Evolutionary conservation across 2,113 vertebrate genomes (phyloP), one percentile per base, ranked within the genome.

Genomic region (Scomber scombrus): DNA sequence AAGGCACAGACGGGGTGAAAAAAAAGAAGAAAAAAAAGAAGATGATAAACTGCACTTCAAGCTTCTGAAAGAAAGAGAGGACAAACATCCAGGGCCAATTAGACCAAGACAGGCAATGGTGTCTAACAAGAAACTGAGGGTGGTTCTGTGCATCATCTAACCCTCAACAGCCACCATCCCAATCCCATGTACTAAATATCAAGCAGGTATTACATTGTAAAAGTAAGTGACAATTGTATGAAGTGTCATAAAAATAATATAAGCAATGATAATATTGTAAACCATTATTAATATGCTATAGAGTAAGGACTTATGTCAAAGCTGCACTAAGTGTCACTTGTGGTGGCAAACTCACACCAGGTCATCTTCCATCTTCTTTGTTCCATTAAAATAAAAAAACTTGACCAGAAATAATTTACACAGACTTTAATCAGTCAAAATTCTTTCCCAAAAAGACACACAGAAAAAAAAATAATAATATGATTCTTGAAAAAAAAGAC

Each of bases 81-180:
- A 90, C 70, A 81, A 83, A 79, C 34, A 86, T 60, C 75, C 55
- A 78, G 50, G 57, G 57, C 75, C 67, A 83, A 81, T 84, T 72
- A 83, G 23, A 74, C 14, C 16, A 64, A 84, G 70, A 74, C 55
- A 77, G 54, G 47, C 18, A 29, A 61, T 54, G 15, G 26, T 67
- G 63, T 81, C 16, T 18, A 50, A 12, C 61, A 45, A 51, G 29
- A 61, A 71, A 71, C 69, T 58, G 9, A 69, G 54, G 56, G 40
- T 29, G 72, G 49, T 55, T 74, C 26, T 65, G 18, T 65, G 58
- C 56, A 31, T 13, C 26, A 47, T 61, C 23, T 46, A 45, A 19
- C n/a, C n/a, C 11, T 10, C 3, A 40, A 5, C 5, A 31, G 29
- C 61, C 18, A 18, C 45, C 3, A 45, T 54, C 12, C 14, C 0